Conservation (phyloP, 1,140 invertebrate genomes). For the Zaprionus kolodkinae region DNA sequence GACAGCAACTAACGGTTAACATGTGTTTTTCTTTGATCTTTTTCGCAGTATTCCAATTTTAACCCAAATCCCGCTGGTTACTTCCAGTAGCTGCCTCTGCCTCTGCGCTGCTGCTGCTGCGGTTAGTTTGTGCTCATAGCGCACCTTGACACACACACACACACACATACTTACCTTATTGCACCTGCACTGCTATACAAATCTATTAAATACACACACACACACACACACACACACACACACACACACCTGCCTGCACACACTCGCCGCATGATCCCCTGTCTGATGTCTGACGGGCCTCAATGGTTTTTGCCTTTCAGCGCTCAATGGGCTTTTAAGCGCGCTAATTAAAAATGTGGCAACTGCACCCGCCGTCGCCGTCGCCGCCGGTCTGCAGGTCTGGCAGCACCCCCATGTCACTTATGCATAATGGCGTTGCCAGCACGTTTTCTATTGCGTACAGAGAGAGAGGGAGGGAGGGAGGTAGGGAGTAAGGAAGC, state of each 20-base stretch:
- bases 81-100: neutral
- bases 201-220: constrained; percentile 1
- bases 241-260: constrained; percentile 16
- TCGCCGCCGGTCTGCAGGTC: neutral
- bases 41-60: neutral
- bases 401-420: constrained; percentile 41
- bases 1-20: neutral
- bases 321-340: constrained; percentile 77
- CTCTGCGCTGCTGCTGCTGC: constrained; percentile 10
- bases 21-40: constrained; percentile 8
- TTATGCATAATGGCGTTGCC: constrained; percentile 64
- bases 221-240: constrained; percentile 7
- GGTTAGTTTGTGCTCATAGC: constrained; percentile 15
- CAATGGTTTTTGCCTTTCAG: constrained; percentile 36
- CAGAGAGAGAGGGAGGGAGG: constrained; percentile 8
- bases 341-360: constrained; percentile 82
- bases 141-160: constrained; percentile 23
- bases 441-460: constrained; percentile 67
- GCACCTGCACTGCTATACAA: neutral
- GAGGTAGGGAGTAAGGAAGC: neutral
- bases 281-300: constrained; percentile 6
- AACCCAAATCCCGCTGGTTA: neutral
- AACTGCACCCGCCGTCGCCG: constrained; percentile 42
- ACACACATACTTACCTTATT: neutral
- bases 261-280: neutral